Conservation (phyloP, 1,140 invertebrate genomes). For the Gonatopus flavifemur region DNA sequence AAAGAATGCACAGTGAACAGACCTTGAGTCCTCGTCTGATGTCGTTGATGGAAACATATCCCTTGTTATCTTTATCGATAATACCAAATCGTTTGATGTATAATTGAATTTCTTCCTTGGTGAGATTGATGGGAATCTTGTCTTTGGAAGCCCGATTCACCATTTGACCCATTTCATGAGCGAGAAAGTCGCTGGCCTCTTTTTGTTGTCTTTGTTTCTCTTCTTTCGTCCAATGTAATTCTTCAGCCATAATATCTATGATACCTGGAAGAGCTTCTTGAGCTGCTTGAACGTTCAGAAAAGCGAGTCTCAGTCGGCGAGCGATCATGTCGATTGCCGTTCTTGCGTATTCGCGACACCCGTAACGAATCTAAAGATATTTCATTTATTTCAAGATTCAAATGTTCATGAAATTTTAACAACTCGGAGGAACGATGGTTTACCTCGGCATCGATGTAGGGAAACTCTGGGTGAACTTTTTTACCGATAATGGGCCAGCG, state of each 20-base stretch:
- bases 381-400: background rate
- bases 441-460: constrained; percentile 98
- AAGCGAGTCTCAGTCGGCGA: constrained; percentile 87
- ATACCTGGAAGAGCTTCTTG: constrained; percentile 92
- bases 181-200: constrained; percentile 79
- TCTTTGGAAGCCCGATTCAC: constrained; percentile 86
- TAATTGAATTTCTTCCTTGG: constrained; percentile 89
- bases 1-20: constrained; percentile 10
- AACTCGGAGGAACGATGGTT: no score
- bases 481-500: constrained; percentile 96
- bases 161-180: constrained; percentile 95
- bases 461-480: constrained; percentile 95
- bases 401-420: constrained; percentile 6
- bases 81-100: constrained; percentile 95
- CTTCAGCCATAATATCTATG: constrained; percentile 94
- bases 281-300: constrained; percentile 95
- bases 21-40: constrained; percentile 93
- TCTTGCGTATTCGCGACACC: constrained; percentile 93
- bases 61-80: constrained; percentile 94
- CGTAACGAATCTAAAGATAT: constrained; percentile 76
- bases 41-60: constrained; percentile 97
- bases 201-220: constrained; percentile 82
- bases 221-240: constrained; percentile 87
- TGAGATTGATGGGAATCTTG: constrained; percentile 90
- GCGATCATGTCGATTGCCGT: constrained; percentile 97